Conservation (phyloP, 30 jellyfish, hydroid and myxozoan genomes). For the Catostylus mosaicus region DNA sequence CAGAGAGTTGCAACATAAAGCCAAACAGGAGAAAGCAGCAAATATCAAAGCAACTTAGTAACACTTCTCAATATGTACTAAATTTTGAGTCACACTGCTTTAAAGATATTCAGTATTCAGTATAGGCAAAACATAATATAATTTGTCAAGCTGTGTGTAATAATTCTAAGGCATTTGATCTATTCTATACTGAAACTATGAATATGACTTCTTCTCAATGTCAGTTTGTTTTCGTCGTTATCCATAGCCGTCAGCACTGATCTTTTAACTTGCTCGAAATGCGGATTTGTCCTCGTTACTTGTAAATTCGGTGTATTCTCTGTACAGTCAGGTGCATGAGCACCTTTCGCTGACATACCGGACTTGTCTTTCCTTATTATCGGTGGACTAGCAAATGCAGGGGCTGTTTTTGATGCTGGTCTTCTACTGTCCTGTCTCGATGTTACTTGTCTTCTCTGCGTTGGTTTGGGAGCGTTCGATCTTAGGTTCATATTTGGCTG, state of each 20-base stretch:
- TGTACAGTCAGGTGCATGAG: not conserved
- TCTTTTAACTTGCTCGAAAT: not conserved
- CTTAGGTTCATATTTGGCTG: not conserved
- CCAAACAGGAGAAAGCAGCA: too few relatives aligned
- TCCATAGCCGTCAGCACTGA: not conserved
- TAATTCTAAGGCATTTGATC: not conserved
- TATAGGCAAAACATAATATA: not conserved
- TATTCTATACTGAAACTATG: not conserved
- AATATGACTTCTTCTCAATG: not conserved
- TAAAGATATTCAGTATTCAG: too few relatives aligned
- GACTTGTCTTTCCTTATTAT: not conserved
- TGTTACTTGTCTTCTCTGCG: not conserved
- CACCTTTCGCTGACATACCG: not conserved
- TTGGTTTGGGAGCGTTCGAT: too few relatives aligned
- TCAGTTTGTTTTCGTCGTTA: not conserved
- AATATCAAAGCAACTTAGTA: too few relatives aligned
- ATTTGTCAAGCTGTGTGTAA: not conserved
- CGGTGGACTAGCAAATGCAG: slow-evolving; percentile 20
- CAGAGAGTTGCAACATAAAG: too few relatives aligned
- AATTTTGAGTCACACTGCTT: too few relatives aligned
- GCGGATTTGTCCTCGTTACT: not conserved
- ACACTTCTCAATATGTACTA: too few relatives aligned
- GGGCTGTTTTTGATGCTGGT: not conserved
- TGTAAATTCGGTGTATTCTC: not conserved
- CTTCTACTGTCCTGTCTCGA: not conserved